Evolutionary conservation across 2,113 vertebrate species (phyloP), one percentile per base, ranked within the genome.

Genomic region (Apeltes quadracus): DNA sequence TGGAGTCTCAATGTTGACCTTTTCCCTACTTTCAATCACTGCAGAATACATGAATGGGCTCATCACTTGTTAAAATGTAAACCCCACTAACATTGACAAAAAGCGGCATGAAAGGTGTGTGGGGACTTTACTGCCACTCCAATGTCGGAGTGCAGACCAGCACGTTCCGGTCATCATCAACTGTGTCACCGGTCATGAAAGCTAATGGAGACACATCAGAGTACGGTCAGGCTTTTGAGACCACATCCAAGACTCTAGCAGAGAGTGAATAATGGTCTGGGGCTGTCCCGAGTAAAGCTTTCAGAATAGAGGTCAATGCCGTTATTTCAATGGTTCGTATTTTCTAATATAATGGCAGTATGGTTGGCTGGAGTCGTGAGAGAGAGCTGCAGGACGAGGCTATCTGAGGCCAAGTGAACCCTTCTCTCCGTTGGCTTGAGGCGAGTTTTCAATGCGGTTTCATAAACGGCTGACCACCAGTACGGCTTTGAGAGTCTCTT

Each of bases 341-440:
- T 85, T 74, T 80, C 77, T 72, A n/a, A n/a, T n/a, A 38, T 84
- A 81, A 88, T 84, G 83, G 75, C 18, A 5, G 25, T 46, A 76
- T 70, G 85, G 76, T 69, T 83, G 83, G 78, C 53, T 74, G 53
- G 56, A 76, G 61, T 34, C 61, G 41, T 73, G 82, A 85, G 55
- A 46, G 50, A 79, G 72, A 70, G 48, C 78, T 70, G 83, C 55
- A 73, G 16, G 32, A 79, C 59, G 63, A 61, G 78, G 67, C 56
- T 43, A 68, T 25, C 57, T 41, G 16, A 69, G 61, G 58, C 70
- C 25, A n/a, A 15, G 15, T 39, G 69, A 83, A 81, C 38, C n/a
- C 62, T 13, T 56, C 12, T 74, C 72, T 79, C 34, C 39, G 20
- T 18, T 66, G 59, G 53, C 25, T 61, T 62, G 23, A 57, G 25